Conservation (phyloP, 2,888 invertebrate species). For the Linyphia triangularis region DNA sequence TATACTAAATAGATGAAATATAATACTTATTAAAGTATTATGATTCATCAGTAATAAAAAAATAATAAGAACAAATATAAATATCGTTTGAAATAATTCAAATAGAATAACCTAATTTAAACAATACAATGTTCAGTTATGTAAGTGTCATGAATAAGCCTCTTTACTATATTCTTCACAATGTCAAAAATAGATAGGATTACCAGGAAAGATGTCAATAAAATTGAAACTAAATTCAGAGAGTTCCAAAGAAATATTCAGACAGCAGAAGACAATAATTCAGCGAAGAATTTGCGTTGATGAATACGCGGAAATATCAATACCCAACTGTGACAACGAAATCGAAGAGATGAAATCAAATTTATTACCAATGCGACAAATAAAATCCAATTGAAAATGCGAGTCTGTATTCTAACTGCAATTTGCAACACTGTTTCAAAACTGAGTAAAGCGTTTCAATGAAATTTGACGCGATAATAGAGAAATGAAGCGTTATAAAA, state of each 20-base stretch:
- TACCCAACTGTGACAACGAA: not conserved
- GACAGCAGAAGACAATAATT: not conserved
- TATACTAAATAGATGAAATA: too few species aligned
- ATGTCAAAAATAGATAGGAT: not conserved
- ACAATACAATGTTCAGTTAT: too few species aligned
- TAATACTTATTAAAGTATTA: too few species aligned
- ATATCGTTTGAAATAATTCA: too few species aligned
- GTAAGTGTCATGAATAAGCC: too few species aligned
- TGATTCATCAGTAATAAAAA: too few species aligned
- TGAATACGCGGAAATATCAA: not conserved
- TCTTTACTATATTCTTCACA: too few species aligned
- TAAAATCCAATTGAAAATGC: not conserved
- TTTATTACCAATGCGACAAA: not conserved
- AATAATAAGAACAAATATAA: too few species aligned
- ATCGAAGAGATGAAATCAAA: not conserved
- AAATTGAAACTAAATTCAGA: not conserved
- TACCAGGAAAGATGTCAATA: not conserved
- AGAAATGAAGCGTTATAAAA: not conserved
- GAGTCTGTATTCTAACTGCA: not conserved
- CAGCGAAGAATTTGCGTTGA: not conserved
- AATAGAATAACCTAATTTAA: too few species aligned
- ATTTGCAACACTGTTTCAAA: not conserved
- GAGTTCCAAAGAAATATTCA: not conserved
- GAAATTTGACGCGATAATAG: not conserved
- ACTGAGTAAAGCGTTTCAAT: not conserved